A percentile compares a stretch with the other conserved stretches of the same genome.
phyloP scores from a whole-genome alignment of 2,113 vertebrate genomes.

The Sander lucioperca region DNA sequence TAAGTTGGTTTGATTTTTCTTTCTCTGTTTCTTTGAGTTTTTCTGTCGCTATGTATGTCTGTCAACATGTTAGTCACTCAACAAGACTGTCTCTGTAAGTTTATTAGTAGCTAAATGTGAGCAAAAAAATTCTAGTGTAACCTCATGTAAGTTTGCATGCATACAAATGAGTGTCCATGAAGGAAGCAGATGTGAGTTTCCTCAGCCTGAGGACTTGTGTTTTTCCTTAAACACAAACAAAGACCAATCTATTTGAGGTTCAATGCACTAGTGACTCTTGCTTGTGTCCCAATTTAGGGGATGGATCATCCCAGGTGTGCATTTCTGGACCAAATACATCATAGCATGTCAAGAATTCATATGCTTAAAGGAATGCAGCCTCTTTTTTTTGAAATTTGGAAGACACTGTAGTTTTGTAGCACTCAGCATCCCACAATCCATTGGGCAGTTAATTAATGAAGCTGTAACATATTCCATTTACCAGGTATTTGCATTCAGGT shows the following conservation, averaged over 20 bases:
- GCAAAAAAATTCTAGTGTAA: background rate
- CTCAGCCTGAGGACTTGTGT: background rate
- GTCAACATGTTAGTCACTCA: constrained; percentile 3
- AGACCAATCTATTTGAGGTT: constrained; percentile 3
- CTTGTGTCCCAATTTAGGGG: constrained; percentile 8
- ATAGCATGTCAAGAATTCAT: background rate
- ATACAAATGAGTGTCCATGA: background rate
- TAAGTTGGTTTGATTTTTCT: constrained; percentile 58
- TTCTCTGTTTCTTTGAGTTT: constrained; percentile 38
- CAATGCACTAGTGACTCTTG: background rate
- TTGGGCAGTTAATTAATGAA: constrained; percentile 52
- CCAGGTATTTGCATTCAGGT: constrained; percentile 40
- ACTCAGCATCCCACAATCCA: constrained; percentile 32
- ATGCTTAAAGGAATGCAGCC: background rate
- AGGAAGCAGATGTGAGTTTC: constrained; percentile 8
- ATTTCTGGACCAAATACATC: constrained; percentile 19
- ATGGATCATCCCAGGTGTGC: constrained; percentile 3
- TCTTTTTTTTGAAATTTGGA: constrained; percentile 14
- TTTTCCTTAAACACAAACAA: background rate
- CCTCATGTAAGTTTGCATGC: background rate
- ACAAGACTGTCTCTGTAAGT: background rate
- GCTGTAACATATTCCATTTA: constrained; percentile 20
- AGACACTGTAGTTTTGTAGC: constrained; percentile 11
- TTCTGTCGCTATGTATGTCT: constrained; percentile 31
- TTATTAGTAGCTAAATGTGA: background rate